These are phyloP conservation scores for Chanos chanos DNA, from an alignment of 2,797 vertebrate species.

Conservation along the genomic window DNA sequence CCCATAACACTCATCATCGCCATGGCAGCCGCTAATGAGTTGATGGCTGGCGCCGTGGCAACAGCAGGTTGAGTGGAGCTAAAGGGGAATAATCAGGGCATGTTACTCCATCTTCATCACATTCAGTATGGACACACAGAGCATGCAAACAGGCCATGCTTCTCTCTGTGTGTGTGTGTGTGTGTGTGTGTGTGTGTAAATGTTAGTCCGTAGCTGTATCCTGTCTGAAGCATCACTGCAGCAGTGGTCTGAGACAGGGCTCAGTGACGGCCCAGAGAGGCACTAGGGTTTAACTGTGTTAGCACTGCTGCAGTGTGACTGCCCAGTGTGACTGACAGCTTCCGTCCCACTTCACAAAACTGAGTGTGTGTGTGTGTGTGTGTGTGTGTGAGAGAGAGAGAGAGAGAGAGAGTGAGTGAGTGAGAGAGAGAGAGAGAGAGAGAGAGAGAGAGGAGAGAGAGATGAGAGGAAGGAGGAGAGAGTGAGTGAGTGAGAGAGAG, in stretches of 20 bases:
- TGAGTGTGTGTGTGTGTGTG: not conserved
- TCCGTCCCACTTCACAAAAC: too few relatives aligned
- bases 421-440: not conserved
- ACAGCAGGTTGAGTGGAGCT: conserved; percentile 15
- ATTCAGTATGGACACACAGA: too few relatives aligned
- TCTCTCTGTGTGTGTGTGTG: too few relatives aligned
- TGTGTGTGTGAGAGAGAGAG: too few relatives aligned
- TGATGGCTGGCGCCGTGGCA: conserved; percentile 51
- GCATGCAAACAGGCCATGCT: too few relatives aligned
- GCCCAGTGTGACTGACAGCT: too few relatives aligned
- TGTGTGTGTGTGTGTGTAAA: too few relatives aligned
- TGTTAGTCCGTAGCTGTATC: too few relatives aligned
- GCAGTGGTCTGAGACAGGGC: not conserved
- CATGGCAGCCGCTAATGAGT: conserved; percentile 62
- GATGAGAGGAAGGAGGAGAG: too few relatives aligned
- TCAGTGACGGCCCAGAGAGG: too few relatives aligned
- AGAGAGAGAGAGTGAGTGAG: not conserved
- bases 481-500: not conserved
- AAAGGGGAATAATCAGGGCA: conserved; percentile 30
- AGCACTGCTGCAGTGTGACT: conserved; percentile 31
- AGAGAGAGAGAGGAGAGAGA: not conserved
- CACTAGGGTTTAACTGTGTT: too few relatives aligned
- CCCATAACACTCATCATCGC: conserved; percentile 43
- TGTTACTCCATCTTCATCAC: conserved; percentile 26
- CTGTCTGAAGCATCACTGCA: too few relatives aligned